Evolutionary conservation across 2,113 vertebrate genomes (phyloP), one percentile per base, ranked within the genome.

Genomic region (Pollachius pollachius): DNA sequence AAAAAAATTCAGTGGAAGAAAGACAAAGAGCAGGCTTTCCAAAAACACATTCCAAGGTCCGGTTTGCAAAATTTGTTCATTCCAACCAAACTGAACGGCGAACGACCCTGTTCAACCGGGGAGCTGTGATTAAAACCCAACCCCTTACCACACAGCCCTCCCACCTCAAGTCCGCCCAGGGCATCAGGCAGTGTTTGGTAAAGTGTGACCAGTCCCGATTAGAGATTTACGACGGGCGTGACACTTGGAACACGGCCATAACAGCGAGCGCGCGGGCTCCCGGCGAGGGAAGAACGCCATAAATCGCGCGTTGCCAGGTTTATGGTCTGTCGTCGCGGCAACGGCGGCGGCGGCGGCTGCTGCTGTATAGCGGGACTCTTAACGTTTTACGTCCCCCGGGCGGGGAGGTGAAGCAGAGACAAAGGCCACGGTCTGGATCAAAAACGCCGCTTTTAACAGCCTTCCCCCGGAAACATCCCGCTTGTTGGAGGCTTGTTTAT

Each of bases 221-320:
- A 63, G 70, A 83, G 82, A 88, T 89, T 90, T 90, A 85, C 82
- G 75, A 70, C 66, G 67, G 81, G 65, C 76, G 71, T 85, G 89
- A 86, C 85, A 87, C 78, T 88, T 87, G 86, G 79, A 88, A 87
- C 87, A 70, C 84, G 77, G 78, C 83, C 78, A 81, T 87, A 88
- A 88, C 84, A 88, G 87, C 72, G 77, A 75, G 74, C 78, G 70
- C 80, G 71, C 3, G 16, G 41, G 78, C 77, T 75, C 79, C 78
- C 52, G 19, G 75, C 65, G 67, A 21, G 76, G 81, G 81, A 67
- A 18, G 60, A 74, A 74, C 52, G 52, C 30, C 15, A 79, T 89
- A 84, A 88, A 87, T 90, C 82, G 81, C 68, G 18, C 30, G 2
- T 58, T 52, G 76, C 78, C 63, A 62, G 71, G 71, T 90, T 90